phyloP scores from a whole-genome alignment of 1,140 invertebrate genomes.

The Drosophila biarmipes region DNA sequence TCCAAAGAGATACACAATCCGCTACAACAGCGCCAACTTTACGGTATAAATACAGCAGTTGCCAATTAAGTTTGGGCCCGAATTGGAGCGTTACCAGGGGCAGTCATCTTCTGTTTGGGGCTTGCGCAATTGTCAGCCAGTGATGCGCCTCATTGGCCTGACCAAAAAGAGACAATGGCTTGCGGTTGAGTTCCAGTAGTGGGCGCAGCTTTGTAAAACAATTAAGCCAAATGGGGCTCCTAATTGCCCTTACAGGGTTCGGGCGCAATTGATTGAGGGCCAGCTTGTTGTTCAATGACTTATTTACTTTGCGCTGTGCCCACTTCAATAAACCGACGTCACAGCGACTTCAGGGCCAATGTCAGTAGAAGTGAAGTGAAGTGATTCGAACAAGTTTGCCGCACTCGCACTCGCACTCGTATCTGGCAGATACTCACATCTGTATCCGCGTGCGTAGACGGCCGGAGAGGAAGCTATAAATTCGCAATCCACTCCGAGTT shows the following conservation, averaged over 20 bases:
- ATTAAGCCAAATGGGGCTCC: constrained; percentile 31
- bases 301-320: constrained; percentile 26
- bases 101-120: not conserved
- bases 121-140: constrained; percentile 32
- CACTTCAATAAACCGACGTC: constrained; percentile 47
- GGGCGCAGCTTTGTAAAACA: constrained; percentile 33
- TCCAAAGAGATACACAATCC: not conserved
- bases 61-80: constrained; percentile 14
- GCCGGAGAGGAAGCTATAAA: constrained; percentile 23
- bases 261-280: constrained; percentile 29
- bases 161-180: constrained; percentile 17
- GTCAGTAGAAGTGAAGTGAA: constrained; percentile 62
- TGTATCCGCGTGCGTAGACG: constrained; percentile 57
- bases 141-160: constrained; percentile 43
- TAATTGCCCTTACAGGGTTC: constrained; percentile 30
- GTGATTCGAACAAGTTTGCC: constrained; percentile 58
- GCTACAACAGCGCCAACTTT: constrained; percentile 17
- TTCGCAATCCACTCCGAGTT: constrained; percentile 21
- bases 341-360: constrained; percentile 60
- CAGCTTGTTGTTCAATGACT: constrained; percentile 40
- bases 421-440: constrained; percentile 28
- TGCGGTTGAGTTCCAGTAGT: not conserved
- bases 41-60: constrained; percentile 34
- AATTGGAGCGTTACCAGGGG: constrained; percentile 50
- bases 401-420: constrained; percentile 16